These are phyloP conservation scores for Tachuris rubrigastra DNA, from an alignment of 2,113 vertebrate species.

Conservation along the genomic window DNA sequence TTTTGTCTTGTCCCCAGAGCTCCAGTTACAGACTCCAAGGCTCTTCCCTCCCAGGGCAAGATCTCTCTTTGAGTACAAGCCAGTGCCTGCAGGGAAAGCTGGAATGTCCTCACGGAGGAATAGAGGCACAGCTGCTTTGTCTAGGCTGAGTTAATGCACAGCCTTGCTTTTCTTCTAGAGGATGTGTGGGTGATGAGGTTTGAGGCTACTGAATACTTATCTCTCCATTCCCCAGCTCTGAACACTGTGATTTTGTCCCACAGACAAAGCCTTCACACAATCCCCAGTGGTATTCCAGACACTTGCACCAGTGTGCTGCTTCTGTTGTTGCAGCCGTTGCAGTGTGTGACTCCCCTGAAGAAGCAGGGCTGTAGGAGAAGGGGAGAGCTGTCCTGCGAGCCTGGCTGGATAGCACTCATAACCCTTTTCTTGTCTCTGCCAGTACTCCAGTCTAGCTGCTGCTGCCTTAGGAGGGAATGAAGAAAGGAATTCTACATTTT, in stretches of 20 bases:
- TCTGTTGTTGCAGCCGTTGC: not conserved
- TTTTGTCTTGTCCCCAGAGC: not conserved
- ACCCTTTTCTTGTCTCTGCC: not conserved
- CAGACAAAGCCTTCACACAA: conserved; percentile 49
- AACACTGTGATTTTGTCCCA: conserved; percentile 46
- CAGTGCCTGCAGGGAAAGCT: not conserved
- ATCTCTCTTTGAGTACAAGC: not conserved
- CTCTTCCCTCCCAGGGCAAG: not conserved
- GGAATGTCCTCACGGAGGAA: not conserved
- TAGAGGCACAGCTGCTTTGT: conserved; percentile 6
- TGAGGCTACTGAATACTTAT: conserved; percentile 52
- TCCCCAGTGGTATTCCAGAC: conserved; percentile 36
- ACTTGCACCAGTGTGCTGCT: not conserved
- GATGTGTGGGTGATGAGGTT: conserved; percentile 56
- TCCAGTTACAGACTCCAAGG: not conserved
- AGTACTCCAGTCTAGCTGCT: not conserved
- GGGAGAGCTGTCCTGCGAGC: not conserved
- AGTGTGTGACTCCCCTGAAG: not conserved
- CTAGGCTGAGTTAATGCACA: conserved; percentile 24
- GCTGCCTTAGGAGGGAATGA: not conserved
- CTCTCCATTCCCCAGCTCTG: conserved; percentile 17
- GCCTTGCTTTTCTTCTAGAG: conserved; percentile 34
- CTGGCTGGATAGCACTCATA: not conserved
- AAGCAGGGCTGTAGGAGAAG: not conserved
- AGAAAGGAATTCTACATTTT: not conserved